Conservation (phyloP, 2,113 vertebrate genomes). For the Ovis aries region DNA sequence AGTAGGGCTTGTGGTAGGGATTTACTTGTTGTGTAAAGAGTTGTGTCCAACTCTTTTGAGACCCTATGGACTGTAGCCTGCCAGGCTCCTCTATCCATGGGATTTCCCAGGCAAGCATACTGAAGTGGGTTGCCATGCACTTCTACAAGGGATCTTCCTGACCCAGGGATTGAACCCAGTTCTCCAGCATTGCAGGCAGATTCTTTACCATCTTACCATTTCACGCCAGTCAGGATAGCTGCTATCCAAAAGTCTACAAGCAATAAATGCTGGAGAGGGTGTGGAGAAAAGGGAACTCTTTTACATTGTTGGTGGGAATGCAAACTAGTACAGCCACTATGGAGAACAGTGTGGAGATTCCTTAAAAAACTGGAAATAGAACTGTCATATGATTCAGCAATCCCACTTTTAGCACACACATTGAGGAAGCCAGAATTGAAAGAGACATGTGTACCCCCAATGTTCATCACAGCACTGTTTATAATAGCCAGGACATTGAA, state of each 20-base stretch:
- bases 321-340: no score
- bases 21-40: not conserved
- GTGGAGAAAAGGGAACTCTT: no score
- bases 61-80: not conserved
- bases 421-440: no score
- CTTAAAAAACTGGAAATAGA: no score
- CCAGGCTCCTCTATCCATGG: not conserved
- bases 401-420: no score
- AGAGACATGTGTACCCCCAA: no score
- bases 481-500: no score
- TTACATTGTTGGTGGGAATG: no score
- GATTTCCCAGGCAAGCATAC: not conserved
- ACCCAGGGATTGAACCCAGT: not conserved
- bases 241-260: not conserved
- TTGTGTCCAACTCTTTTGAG: not conserved
- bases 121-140: not conserved
- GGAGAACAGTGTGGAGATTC: no score
- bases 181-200: not conserved
- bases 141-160: not conserved
- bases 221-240: not conserved
- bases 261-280: not conserved
- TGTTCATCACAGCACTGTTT: no score
- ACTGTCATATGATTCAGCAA: no score
- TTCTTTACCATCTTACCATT: not conserved
- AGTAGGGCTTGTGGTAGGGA: not conserved